These are phyloP conservation scores for Amorpha juglandis DNA, from an alignment of 2,888 invertebrate species.

Conservation along the genomic window DNA sequence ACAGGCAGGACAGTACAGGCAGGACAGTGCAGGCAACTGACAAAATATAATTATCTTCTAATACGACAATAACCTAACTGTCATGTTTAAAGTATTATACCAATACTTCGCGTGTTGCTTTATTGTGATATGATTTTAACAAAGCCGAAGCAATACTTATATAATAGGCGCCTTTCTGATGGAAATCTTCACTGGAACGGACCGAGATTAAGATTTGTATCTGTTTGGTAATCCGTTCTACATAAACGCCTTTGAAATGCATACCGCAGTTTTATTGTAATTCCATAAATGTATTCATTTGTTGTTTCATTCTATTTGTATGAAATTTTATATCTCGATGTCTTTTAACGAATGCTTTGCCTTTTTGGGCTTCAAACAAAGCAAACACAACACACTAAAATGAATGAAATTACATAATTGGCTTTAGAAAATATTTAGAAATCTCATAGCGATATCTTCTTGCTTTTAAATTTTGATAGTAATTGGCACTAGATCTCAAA, in stretches of 20 bases:
- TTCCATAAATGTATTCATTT: background rate
- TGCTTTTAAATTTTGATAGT: no score
- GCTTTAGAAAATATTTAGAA: no score
- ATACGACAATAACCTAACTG: conserved; percentile 28
- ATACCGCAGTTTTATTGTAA: conserved; percentile 29
- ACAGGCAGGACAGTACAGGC: no score
- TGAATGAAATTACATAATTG: no score
- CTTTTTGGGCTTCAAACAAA: no score
- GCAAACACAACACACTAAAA: no score
- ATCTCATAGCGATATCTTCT: no score
- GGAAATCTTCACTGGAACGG: conserved; percentile 69
- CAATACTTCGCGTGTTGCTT: conserved; percentile 75
- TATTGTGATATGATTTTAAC: conserved; percentile 77
- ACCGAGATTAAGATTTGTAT: conserved; percentile 54
- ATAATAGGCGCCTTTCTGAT: conserved; percentile 63
- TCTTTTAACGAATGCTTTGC: no score
- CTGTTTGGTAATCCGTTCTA: conserved; percentile 46
- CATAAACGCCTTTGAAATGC: conserved; percentile 36
- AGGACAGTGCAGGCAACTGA: no score
- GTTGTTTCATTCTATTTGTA: no score
- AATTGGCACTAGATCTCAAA: no score
- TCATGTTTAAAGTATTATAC: conserved; percentile 65
- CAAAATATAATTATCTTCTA: conserved; percentile 6
- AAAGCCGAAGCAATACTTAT: conserved; percentile 72
- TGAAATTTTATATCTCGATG: no score